Percentiles rank a stretch among this genome's conserved stretches.
These are phyloP conservation scores for Hirtodrosophila histrioides DNA, from an alignment of 2,888 invertebrate genomes.

Conservation along the genomic window DNA sequence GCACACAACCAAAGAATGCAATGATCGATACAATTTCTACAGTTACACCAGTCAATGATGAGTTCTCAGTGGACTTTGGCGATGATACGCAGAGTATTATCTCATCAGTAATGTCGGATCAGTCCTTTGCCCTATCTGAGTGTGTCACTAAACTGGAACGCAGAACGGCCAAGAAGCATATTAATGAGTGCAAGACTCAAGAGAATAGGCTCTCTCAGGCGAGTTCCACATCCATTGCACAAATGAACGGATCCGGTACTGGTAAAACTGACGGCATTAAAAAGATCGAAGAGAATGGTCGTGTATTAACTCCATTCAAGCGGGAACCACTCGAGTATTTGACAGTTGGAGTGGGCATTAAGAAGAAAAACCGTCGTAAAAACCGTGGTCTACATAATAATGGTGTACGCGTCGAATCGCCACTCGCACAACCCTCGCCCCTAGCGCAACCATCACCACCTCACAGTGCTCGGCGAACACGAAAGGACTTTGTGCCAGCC, in stretches of 20 bases:
- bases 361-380: slow-evolving; percentile 89
- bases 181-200: slow-evolving; percentile 80
- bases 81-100: slow-evolving; percentile 90
- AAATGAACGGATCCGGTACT: slow-evolving; percentile 30
- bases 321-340: slow-evolving; percentile 91
- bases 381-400: slow-evolving; percentile 86
- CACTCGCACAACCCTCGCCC: slow-evolving; percentile 84
- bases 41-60: slow-evolving; percentile 88
- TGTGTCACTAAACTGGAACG: slow-evolving; percentile 87
- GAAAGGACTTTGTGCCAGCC: slow-evolving; percentile 84
- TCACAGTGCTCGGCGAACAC: slow-evolving; percentile 38
- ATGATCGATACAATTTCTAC: slow-evolving; percentile 85
- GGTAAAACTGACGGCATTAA: slow-evolving; percentile 41
- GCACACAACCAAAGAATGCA: slow-evolving; percentile 69
- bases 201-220: slow-evolving; percentile 57
- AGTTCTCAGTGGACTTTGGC: slow-evolving; percentile 86
- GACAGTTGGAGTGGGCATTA: slow-evolving; percentile 88
- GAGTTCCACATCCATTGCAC: slow-evolving; percentile 48
- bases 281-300: slow-evolving; percentile 82
- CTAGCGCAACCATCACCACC: slow-evolving; percentile 85
- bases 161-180: slow-evolving; percentile 84
- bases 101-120: slow-evolving; percentile 90
- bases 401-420: slow-evolving; percentile 88
- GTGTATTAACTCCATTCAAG: slow-evolving; percentile 88
- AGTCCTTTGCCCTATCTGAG: slow-evolving; percentile 89